Conservation (phyloP, 2,888 invertebrate species). For the Parnassius apollo region DNA sequence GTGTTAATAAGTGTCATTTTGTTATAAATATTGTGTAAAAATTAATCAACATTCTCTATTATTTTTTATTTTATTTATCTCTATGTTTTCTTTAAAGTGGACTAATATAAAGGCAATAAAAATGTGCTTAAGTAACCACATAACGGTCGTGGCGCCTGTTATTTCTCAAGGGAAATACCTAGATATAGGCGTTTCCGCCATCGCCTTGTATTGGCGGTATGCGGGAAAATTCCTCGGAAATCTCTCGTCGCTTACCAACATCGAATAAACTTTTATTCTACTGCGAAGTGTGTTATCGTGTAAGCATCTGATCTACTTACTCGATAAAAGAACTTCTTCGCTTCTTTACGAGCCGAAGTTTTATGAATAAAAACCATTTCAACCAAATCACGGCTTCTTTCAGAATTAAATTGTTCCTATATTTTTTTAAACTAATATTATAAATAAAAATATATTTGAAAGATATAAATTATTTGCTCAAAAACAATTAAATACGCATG, state of each 20-base stretch:
- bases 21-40: not conserved
- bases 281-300: slow-evolving; percentile 37
- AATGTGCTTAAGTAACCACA: slow-evolving; percentile 42
- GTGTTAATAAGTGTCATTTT: not conserved
- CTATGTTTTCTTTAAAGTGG: not conserved
- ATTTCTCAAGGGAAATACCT: slow-evolving; percentile 47
- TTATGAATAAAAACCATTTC: slow-evolving; percentile 8
- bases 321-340: slow-evolving; percentile 24
- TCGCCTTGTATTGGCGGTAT: slow-evolving; percentile 42
- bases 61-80: not conserved
- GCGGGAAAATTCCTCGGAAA: slow-evolving; percentile 57
- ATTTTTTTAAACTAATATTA: not conserved
- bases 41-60: not conserved
- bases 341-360: slow-evolving; percentile 7
- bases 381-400: not conserved
- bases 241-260: slow-evolving; percentile 45
- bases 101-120: slow-evolving; percentile 38
- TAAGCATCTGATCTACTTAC: slow-evolving; percentile 28
- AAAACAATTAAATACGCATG: no score
- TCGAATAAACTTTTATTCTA: slow-evolving; percentile 44
- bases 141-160: slow-evolving; percentile 34
- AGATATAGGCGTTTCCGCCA: slow-evolving; percentile 52
- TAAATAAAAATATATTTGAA: no score
- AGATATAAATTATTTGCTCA: no score
- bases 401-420: no score